Evolutionary conservation across 2,797 vertebrate species (phyloP).

Genomic region (Falco novaeseelandiae): DNA sequence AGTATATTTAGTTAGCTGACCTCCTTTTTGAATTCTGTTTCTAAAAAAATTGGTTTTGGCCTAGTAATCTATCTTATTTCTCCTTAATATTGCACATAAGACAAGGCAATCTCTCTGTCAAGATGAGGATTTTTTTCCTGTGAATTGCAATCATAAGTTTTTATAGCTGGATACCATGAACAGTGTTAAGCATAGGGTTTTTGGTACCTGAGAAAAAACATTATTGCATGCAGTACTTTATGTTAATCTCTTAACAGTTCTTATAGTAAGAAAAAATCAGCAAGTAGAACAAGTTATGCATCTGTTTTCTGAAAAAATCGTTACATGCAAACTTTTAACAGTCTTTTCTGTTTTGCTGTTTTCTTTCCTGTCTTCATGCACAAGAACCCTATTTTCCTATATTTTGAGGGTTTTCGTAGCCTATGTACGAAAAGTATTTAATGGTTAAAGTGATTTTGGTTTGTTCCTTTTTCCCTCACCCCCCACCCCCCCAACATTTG

Average conservation of each 20-base stretch:
- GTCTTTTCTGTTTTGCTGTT: not conserved
- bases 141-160: not conserved
- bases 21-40: not conserved
- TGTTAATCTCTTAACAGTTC: not conserved
- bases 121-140: not conserved
- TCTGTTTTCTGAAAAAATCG: not conserved
- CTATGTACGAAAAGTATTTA: not conserved
- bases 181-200: not conserved
- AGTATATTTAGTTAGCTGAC: not conserved
- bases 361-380: not conserved
- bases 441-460: not conserved
- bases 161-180: not conserved
- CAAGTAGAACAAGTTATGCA: not conserved
- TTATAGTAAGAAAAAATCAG: not conserved
- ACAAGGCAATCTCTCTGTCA: not conserved
- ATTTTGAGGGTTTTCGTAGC: not conserved
- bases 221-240: not conserved
- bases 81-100: not conserved
- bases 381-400: accelerated
- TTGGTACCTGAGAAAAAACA: not conserved
- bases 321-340: not conserved
- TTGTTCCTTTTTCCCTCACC: no score
- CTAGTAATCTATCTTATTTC: not conserved
- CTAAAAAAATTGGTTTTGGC: not conserved
- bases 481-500: not conserved